Percentiles rank a stretch among this genome's conserved stretches.
These are phyloP conservation scores for Aricia artaxerxes DNA, from an alignment of 2,888 invertebrate species.

Conservation along the genomic window DNA sequence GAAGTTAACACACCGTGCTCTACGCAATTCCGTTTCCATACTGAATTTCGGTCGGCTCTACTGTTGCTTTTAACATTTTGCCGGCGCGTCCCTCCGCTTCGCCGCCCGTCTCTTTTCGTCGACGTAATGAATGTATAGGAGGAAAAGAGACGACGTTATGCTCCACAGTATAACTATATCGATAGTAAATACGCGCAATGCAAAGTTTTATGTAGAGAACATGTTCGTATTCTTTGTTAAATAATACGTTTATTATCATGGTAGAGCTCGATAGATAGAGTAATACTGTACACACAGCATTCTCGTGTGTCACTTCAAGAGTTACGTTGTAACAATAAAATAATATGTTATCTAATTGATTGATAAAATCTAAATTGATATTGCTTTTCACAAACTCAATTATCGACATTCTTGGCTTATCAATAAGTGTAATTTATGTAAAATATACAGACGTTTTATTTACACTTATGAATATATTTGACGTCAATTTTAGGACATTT, in stretches of 20 bases:
- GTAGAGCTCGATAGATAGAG: conserved; percentile 40
- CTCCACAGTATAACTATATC: conserved; percentile 43
- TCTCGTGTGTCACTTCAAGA: not conserved
- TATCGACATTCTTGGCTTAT: not conserved
- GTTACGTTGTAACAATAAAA: not conserved
- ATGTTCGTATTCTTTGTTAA: conserved; percentile 32
- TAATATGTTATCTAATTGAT: conserved; percentile 3
- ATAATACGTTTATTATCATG: conserved; percentile 36
- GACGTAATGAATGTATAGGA: conserved; percentile 45
- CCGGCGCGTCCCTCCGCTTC: conserved; percentile 61
- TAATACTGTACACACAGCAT: not conserved
- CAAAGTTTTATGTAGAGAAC: conserved; percentile 38
- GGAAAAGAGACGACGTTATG: conserved; percentile 56
- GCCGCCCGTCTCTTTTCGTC: conserved; percentile 60
- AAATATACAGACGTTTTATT: not conserved
- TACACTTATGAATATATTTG: not conserved
- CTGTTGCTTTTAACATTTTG: conserved; percentile 79
- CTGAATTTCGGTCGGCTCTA: conserved; percentile 73
- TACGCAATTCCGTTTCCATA: conserved; percentile 63
- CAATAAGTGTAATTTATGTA: not conserved
- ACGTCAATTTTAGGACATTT: not conserved
- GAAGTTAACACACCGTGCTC: conserved; percentile 51
- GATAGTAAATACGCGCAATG: conserved; percentile 37
- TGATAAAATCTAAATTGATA: conserved; percentile 8
- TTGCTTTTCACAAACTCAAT: conserved; percentile 1